These are phyloP conservation scores for Meandrusa payeni DNA, from an alignment of 2,888 invertebrate species.

Conservation along the genomic window DNA sequence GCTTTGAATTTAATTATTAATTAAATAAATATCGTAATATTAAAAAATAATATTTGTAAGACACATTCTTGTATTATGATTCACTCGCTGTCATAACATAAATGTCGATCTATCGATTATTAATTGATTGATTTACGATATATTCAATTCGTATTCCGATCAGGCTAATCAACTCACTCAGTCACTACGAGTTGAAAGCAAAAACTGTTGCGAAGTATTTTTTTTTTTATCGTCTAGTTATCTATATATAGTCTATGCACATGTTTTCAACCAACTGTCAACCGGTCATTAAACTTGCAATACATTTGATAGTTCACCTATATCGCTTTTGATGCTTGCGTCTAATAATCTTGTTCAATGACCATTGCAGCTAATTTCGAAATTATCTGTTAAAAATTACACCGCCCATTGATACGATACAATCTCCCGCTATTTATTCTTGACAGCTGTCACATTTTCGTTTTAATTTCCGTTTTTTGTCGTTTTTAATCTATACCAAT, in stretches of 20 bases:
- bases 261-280: conserved; percentile 21
- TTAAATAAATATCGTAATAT: not conserved
- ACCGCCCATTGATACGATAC: no score
- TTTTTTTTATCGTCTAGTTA: conserved; percentile 13
- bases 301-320: conserved; percentile 21
- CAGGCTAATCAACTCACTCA: conserved; percentile 6
- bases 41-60: not conserved
- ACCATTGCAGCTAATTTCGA: not conserved
- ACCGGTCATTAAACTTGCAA: conserved; percentile 20
- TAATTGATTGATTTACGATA: conserved; percentile 21
- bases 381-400: not conserved
- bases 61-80: not conserved
- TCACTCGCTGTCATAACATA: conserved; percentile 14
- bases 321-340: conserved; percentile 8
- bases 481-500: no score
- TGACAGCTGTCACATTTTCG: no score
- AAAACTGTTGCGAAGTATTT: conserved; percentile 15
- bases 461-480: no score
- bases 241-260: conserved; percentile 19
- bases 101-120: conserved; percentile 19
- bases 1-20: no score
- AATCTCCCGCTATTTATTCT: no score
- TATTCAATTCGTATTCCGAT: conserved; percentile 13
- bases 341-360: conserved; percentile 7
- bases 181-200: conserved; percentile 5